A percentile compares a stretch with the other conserved stretches of the same genome.
Evolutionary conservation across 64 coral and sea anemone species (phyloP).

Genomic region (Stichodactyla helianthus): DNA sequence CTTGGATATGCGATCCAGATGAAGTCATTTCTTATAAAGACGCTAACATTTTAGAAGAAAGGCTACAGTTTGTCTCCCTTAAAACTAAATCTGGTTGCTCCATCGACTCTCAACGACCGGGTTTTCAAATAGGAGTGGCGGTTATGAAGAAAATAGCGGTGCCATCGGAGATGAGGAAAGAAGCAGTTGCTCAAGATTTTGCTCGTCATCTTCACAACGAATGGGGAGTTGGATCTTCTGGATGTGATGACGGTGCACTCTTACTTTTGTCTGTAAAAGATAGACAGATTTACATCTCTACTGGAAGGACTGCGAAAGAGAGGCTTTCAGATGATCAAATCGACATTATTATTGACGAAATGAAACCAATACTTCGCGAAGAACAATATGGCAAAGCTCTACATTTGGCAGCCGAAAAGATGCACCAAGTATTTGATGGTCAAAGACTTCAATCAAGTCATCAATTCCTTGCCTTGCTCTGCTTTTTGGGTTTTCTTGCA

Average conservation of each 20-base stretch:
- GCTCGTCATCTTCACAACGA: constrained; percentile 58
- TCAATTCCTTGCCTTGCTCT: background rate
- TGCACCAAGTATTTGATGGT: constrained; percentile 81
- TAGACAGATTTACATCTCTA: constrained; percentile 72
- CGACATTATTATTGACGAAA: constrained; percentile 71
- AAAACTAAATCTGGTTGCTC: constrained; percentile 71
- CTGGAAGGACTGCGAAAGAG: constrained; percentile 69
- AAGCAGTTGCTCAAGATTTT: constrained; percentile 40
- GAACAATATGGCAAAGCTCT: constrained; percentile 54
- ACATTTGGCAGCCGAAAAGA: constrained; percentile 37
- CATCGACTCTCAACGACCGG: constrained; percentile 7
- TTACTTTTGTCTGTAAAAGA: constrained; percentile 58
- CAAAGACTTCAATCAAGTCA: constrained; percentile 20
- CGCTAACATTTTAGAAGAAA: constrained; percentile 69
- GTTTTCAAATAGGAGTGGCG: constrained; percentile 77
- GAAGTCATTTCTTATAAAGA: constrained; percentile 51
- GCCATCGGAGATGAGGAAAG: constrained; percentile 15
- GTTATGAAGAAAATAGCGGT: constrained; percentile 54
- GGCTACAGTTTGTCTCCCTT: constrained; percentile 33
- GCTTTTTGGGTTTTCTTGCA: background rate
- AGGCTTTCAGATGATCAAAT: constrained; percentile 68
- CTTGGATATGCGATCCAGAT: constrained; percentile 88
- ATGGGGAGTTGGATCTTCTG: constrained; percentile 73
- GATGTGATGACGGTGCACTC: constrained; percentile 67
- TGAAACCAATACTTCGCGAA: constrained; percentile 41